Evolutionary conservation across 2,113 vertebrate species (phyloP), one percentile per base, ranked within the genome.

Genomic region (Microcebus murinus): DNA sequence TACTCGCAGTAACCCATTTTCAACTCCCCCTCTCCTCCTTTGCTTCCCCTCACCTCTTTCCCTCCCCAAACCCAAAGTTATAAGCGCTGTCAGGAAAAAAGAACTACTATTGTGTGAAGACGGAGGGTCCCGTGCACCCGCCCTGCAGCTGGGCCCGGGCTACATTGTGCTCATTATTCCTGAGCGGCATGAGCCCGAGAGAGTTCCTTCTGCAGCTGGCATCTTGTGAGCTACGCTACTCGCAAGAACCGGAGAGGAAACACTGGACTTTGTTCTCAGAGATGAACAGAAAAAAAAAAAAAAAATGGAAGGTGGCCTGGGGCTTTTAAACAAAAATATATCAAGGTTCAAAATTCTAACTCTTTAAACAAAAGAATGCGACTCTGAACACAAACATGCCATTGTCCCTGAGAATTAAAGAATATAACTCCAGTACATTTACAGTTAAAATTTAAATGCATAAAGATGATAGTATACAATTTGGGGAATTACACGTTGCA

Each of bases 161-260:
- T 57, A 59, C 92, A 90, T 94, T 90, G 48, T 81, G 82, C 17
- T 97, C 89, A 97, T 95, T 98, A 87, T 98, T 96, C 96, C 91
- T 29, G 63, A 76, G 92, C 94, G 71, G 79, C 80, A 0, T 2
- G 89, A 88, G 81, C 59, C 55, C 0, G 1, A 57, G 77, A 42
- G 25, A 34, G 88, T 20, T 63, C 73, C 76, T 73, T 93, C 93
- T 91, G 96, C 98, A 97, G 96, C 97, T 98, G 98, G 95, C 87
- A 73, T 87, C 87, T 36, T 55, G 79, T 89, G 93, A 89, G 87
- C 96, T 27, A 39, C 59, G 86, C 42, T 48, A 39, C 94, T 94
- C 3, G 0, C 93, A 59, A 93, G 91, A 90, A 87, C 45, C 87
- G 31, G 57, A 80, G 63, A 87, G 70, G 36, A 90, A 96, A 96